Conservation (phyloP, 2,888 invertebrate genomes). For the Pyrrhosoma nymphula region DNA sequence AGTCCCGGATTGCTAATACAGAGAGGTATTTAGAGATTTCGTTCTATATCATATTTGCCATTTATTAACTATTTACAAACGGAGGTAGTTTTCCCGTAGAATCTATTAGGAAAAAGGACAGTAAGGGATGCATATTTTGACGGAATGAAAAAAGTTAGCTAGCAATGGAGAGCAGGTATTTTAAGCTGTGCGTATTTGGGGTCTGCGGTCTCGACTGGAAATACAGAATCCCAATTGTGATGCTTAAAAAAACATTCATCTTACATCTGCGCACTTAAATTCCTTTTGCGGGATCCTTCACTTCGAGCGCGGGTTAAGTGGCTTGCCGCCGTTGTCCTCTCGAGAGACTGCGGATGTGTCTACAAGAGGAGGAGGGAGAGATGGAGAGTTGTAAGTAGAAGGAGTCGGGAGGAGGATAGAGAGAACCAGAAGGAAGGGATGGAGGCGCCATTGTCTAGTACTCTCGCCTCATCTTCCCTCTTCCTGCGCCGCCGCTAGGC, state of each 20-base stretch:
- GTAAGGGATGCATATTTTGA: too few relatives aligned
- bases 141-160: too few relatives aligned
- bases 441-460: not conserved
- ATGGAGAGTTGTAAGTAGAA: not conserved
- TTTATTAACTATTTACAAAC: too few relatives aligned
- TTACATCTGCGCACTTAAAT: not conserved
- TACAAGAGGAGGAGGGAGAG: not conserved
- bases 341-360: conserved; percentile 13
- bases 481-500: not conserved
- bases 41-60: too few relatives aligned
- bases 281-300: conserved; percentile 4
- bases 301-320: conserved; percentile 13
- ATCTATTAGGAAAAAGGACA: too few relatives aligned
- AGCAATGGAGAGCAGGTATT: too few relatives aligned
- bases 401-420: not conserved
- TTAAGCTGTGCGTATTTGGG: not conserved
- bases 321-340: not conserved
- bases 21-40: too few relatives aligned
- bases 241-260: not conserved
- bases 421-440: not conserved
- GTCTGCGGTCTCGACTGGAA: not conserved
- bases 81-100: too few relatives aligned
- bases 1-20: too few relatives aligned
- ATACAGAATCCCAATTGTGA: not conserved
- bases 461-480: not conserved